A percentile compares a stretch with the other conserved stretches of the same genome.
These are phyloP conservation scores for Acanthoscelides obtectus DNA, from an alignment of 2,888 invertebrate genomes.

Conservation along the genomic window DNA sequence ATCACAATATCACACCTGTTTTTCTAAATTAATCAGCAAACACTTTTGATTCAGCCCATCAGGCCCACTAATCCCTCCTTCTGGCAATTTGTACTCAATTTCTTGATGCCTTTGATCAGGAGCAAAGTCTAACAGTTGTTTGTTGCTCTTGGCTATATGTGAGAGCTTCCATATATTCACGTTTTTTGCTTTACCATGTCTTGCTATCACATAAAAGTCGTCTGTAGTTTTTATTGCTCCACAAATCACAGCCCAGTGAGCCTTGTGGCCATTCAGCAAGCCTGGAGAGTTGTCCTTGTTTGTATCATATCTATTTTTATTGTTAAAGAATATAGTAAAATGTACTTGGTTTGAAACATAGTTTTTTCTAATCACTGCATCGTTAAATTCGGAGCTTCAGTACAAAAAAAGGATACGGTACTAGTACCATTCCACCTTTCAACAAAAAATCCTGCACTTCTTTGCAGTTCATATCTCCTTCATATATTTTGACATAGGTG, in stretches of 20 bases:
- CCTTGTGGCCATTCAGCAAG: constrained; percentile 72
- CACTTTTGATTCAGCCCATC: constrained; percentile 54
- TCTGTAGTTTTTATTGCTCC: constrained; percentile 55
- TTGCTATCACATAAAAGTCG: constrained; percentile 62
- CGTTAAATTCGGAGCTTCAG: background rate
- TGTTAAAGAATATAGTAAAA: constrained; percentile 12
- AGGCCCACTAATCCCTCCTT: constrained; percentile 66
- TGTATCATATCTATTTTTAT: constrained; percentile 57
- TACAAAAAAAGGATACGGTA: constrained; percentile 56
- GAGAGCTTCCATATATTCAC: constrained; percentile 69
- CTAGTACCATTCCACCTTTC: constrained; percentile 46
- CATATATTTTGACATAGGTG: constrained; percentile 47
- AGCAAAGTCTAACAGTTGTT: constrained; percentile 70
- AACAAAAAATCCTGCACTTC: constrained; percentile 45
- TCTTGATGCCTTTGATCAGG: constrained; percentile 62
- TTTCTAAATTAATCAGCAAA: constrained; percentile 33
- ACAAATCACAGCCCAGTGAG: constrained; percentile 86
- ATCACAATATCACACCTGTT: too few species aligned
- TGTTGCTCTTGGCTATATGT: constrained; percentile 69
- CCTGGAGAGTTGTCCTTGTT: constrained; percentile 81
- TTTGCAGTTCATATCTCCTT: constrained; percentile 45
- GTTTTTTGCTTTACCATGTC: constrained; percentile 79
- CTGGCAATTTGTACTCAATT: constrained; percentile 64
- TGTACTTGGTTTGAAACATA: background rate
- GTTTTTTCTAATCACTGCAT: too few species aligned